Evolutionary conservation across 2,797 vertebrate genomes (phyloP).

Genomic region (Gallirallus australis): DNA sequence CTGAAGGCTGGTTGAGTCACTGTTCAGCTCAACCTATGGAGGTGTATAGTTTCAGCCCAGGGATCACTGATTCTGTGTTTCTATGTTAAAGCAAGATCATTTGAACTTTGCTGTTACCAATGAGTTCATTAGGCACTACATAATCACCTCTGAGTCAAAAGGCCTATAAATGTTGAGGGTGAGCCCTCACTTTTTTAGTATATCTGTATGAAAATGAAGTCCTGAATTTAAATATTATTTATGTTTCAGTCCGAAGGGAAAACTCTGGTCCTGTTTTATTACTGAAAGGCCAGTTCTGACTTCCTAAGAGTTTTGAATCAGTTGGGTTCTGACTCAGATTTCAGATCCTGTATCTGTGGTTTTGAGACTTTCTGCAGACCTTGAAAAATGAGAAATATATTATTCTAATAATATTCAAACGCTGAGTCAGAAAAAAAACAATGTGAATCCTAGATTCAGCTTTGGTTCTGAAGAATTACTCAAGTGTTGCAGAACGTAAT

Average conservation of each 20-base stretch:
- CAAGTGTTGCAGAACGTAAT: constrained; percentile 22
- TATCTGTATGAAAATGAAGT: fast-evolving
- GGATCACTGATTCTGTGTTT: neutral
- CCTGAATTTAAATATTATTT: neutral
- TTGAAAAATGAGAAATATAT: constrained; percentile 26
- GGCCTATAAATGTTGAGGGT: fast-evolving
- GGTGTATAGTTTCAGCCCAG: fast-evolving
- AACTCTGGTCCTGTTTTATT: neutral
- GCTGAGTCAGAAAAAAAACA: neutral
- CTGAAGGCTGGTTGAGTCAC: neutral
- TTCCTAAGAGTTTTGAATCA: neutral
- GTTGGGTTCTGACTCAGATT: neutral
- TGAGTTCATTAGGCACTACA: neutral
- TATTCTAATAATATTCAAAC: constrained; percentile 40
- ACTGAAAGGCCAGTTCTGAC: neutral
- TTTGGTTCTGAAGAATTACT: constrained; percentile 28
- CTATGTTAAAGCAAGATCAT: neutral
- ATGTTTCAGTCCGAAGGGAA: neutral
- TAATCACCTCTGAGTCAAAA: neutral
- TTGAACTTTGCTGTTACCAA: neutral
- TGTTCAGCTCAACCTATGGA: neutral
- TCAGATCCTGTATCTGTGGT: neutral
- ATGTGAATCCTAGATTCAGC: neutral
- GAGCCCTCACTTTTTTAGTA: neutral
- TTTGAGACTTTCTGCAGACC: constrained; percentile 37